Conservation (phyloP, 2,113 vertebrate genomes). For the Salvelinus sp. region DNA sequence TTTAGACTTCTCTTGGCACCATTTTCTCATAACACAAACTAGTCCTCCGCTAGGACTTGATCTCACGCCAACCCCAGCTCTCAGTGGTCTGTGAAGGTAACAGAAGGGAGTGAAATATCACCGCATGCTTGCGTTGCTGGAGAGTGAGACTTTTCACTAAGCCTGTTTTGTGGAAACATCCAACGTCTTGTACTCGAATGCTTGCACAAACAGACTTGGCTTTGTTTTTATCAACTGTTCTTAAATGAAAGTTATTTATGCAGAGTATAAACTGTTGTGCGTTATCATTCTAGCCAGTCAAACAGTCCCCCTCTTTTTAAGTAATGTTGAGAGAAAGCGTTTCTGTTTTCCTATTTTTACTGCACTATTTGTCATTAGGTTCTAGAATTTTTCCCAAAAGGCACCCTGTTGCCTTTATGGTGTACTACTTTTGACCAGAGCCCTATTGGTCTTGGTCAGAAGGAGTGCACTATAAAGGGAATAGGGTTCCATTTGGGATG, state of each 20-base stretch:
- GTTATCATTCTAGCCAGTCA: neutral
- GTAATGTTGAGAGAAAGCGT: neutral
- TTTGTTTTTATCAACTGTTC: neutral
- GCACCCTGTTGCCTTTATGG: too few species aligned
- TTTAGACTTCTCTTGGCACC: neutral
- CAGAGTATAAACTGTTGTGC: neutral
- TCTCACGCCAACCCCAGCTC: neutral
- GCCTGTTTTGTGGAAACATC: too few species aligned
- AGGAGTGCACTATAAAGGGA: too few species aligned
- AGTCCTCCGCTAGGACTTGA: neutral
- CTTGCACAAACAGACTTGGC: too few species aligned
- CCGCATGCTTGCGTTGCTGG: neutral
- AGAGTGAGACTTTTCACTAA: too few species aligned
- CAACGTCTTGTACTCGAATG: too few species aligned
- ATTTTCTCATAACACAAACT: neutral
- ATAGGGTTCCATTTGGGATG: too few species aligned
- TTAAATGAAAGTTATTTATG: neutral
- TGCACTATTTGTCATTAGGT: too few species aligned
- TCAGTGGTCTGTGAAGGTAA: conserved; percentile 13
- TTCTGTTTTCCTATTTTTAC: neutral
- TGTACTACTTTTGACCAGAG: too few species aligned
- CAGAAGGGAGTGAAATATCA: conserved; percentile 22
- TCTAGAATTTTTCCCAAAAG: too few species aligned
- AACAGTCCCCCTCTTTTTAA: too few species aligned
- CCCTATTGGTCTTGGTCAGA: too few species aligned